Conservation (phyloP, 2,113 vertebrate species). For the Ptilorrhoa leucosticta region DNA sequence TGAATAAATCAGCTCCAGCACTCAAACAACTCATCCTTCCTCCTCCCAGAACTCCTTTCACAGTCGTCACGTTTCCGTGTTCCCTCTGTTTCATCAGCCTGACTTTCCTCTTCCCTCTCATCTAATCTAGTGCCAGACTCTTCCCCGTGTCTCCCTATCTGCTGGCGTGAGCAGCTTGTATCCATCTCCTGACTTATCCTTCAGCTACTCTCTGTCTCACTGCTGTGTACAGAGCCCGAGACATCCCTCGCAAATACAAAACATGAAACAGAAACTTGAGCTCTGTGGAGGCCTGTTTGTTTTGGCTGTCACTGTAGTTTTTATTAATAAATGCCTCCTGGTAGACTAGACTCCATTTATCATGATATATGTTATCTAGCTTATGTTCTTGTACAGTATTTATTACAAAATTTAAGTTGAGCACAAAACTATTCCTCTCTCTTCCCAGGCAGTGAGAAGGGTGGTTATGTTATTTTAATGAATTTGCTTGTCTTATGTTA, state of each 20-base stretch:
- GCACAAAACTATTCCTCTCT: neutral
- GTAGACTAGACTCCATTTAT: slow-evolving; percentile 46
- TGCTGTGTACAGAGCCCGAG: neutral
- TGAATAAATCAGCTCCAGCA: neutral
- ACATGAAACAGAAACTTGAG: neutral
- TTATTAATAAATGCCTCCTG: slow-evolving; percentile 57
- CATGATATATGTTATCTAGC: slow-evolving; percentile 53
- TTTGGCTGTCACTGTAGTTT: slow-evolving; percentile 17
- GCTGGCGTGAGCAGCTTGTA: neutral
- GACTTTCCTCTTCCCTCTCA: neutral
- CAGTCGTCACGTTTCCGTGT: neutral
- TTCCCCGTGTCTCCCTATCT: neutral
- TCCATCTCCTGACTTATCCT: neutral
- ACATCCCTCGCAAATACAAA: neutral
- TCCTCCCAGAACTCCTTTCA: neutral
- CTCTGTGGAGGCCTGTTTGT: slow-evolving; percentile 26
- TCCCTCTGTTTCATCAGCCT: neutral
- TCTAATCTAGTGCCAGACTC: neutral
- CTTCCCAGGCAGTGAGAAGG: slow-evolving; percentile 22
- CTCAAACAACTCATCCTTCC: neutral
- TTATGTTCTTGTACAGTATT: slow-evolving; percentile 29
- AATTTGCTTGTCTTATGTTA: neutral
- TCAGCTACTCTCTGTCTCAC: neutral
- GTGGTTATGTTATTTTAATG: slow-evolving; percentile 4
- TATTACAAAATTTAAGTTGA: slow-evolving; percentile 28